Conservation (phyloP, 1,140 invertebrate genomes). For the Metopolophium dirhodum region DNA sequence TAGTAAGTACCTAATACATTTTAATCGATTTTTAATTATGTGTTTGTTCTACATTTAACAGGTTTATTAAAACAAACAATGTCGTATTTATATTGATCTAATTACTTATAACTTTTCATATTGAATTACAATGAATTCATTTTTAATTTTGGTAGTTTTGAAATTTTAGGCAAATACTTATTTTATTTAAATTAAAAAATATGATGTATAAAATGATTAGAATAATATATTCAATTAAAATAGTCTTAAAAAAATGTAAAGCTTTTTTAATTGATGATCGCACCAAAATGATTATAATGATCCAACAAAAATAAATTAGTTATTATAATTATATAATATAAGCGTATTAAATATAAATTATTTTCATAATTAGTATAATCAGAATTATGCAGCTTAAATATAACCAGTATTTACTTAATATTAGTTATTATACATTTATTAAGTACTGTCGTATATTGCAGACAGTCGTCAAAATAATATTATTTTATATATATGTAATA, state of each 20-base stretch:
- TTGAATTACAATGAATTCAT: not conserved
- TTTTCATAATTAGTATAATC: not conserved
- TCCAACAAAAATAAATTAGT: not conserved
- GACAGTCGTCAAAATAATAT: too few species aligned
- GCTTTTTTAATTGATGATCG: not conserved
- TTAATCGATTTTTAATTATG: not conserved
- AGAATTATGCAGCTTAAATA: not conserved
- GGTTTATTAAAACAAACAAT: constrained; percentile 1
- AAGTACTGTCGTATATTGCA: too few species aligned
- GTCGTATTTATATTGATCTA: not conserved
- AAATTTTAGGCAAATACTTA: not conserved
- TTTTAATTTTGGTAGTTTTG: not conserved
- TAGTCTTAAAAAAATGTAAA: not conserved
- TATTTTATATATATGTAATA: too few species aligned
- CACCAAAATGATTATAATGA: not conserved
- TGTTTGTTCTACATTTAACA: not conserved
- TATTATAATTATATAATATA: not conserved
- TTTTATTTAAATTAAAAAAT: not conserved
- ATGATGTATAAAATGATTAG: not conserved
- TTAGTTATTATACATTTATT: not conserved
- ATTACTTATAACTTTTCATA: not conserved
- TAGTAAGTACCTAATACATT: not conserved
- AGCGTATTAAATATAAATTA: not conserved
- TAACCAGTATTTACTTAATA: not conserved
- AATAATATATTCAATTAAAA: not conserved